A percentile compares a stretch with the other conserved stretches of the same genome.
These are phyloP conservation scores for Melozone crissalis DNA, from an alignment of 2,113 vertebrate genomes.

Conservation along the genomic window DNA sequence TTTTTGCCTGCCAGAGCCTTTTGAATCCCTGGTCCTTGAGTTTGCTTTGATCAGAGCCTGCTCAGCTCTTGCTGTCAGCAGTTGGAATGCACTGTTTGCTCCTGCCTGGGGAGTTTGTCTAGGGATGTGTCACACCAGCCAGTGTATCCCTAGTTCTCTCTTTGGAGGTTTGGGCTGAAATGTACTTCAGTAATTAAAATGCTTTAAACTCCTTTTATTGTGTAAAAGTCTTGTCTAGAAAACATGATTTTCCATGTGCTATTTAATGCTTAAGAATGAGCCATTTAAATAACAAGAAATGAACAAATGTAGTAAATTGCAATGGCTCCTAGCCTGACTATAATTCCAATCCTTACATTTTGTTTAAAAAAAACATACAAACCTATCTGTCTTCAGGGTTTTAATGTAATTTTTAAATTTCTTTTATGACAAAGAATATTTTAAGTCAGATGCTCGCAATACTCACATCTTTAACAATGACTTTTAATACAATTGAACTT, in stretches of 20 bases:
- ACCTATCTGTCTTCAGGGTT: background rate
- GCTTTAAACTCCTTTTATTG: background rate
- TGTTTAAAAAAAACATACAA: background rate
- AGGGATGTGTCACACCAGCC: fast-evolving
- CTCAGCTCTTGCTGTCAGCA: background rate
- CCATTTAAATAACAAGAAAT: background rate
- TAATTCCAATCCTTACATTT: background rate
- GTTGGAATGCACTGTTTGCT: background rate
- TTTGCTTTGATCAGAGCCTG: background rate
- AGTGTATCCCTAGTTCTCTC: background rate
- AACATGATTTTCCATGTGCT: background rate
- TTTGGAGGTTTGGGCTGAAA: background rate
- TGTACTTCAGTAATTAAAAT: background rate
- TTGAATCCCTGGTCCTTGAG: background rate
- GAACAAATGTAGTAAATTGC: background rate
- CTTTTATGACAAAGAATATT: background rate
- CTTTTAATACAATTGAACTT: background rate
- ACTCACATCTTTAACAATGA: background rate
- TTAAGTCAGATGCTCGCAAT: background rate
- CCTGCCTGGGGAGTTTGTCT: background rate
- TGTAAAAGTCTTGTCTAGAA: background rate
- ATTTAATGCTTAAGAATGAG: background rate
- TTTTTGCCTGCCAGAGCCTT: background rate
- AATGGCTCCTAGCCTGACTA: background rate
- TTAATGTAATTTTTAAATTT: background rate